A percentile compares a stretch with the other conserved stretches of the same genome.
Conservation (phyloP, 1,140 invertebrate genomes). For the Limonius californicus region DNA sequence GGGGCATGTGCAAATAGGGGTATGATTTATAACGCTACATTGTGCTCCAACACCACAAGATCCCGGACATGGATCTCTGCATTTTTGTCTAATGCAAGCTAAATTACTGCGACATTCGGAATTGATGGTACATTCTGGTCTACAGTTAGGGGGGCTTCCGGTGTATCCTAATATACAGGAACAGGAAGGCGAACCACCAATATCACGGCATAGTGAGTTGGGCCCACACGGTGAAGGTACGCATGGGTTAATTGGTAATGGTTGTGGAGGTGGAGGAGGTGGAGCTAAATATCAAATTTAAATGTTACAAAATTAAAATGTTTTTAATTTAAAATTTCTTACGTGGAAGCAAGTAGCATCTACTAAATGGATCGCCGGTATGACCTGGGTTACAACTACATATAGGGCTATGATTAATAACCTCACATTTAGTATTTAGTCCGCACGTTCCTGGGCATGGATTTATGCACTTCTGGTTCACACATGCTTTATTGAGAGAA, state of each 20-base stretch:
- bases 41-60: slow-evolving; percentile 60
- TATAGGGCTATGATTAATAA: slow-evolving; percentile 58
- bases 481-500: slow-evolving; percentile 54
- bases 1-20: slow-evolving; percentile 58
- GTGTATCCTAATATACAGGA: slow-evolving; percentile 55
- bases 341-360: slow-evolving; percentile 47
- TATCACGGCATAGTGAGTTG: slow-evolving; percentile 62
- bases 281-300: slow-evolving; percentile 46
- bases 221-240: slow-evolving; percentile 70
- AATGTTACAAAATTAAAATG: too few species aligned
- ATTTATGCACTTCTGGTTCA: slow-evolving; percentile 57
- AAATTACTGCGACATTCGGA: slow-evolving; percentile 63
- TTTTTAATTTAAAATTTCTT: slow-evolving; percentile 23
- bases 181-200: slow-evolving; percentile 59
- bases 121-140: slow-evolving; percentile 70
- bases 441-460: slow-evolving; percentile 60
- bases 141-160: slow-evolving; percentile 53
- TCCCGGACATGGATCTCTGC: slow-evolving; percentile 63
- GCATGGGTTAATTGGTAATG: slow-evolving; percentile 58
- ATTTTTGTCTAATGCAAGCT: slow-evolving; percentile 60
- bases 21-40: slow-evolving; percentile 60
- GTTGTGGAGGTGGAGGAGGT: slow-evolving; percentile 33
- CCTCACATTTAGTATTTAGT: slow-evolving; percentile 54
- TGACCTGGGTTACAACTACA: slow-evolving; percentile 51
- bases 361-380: slow-evolving; percentile 54